Evolutionary conservation across 2,888 invertebrate species (phyloP).

Genomic region (Scrobipalpa atriplicella): DNA sequence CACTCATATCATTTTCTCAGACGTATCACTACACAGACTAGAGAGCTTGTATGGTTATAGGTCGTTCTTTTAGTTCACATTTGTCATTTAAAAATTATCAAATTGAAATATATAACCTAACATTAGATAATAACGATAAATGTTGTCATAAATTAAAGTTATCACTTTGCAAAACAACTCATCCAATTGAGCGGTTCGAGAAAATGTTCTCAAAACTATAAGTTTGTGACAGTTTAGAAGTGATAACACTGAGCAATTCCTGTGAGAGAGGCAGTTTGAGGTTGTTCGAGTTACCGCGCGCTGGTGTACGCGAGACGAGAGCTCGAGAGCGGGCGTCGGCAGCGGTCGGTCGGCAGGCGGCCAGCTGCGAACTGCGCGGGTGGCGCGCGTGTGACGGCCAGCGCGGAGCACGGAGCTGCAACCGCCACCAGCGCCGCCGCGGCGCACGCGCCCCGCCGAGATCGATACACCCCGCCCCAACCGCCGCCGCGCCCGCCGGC

Average conservation of each 20-base stretch:
- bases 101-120: slow-evolving; percentile 15
- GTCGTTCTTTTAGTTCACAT: background rate
- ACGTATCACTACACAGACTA: slow-evolving; percentile 53
- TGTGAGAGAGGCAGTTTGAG: slow-evolving; percentile 64
- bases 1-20: slow-evolving; percentile 44
- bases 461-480: slow-evolving; percentile 79
- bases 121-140: slow-evolving; percentile 14
- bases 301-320: slow-evolving; percentile 68
- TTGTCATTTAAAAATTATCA: background rate
- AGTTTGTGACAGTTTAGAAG: slow-evolving; percentile 53
- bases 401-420: slow-evolving; percentile 49
- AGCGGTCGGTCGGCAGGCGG: slow-evolving; percentile 66
- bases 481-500: slow-evolving; percentile 61
- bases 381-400: slow-evolving; percentile 71
- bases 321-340: slow-evolving; percentile 45
- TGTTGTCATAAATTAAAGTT: slow-evolving; percentile 46
- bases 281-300: slow-evolving; percentile 71
- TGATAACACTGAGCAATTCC: slow-evolving; percentile 70
- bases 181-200: slow-evolving; percentile 38
- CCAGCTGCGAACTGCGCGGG: slow-evolving; percentile 78
- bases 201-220: slow-evolving; percentile 37
- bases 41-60: slow-evolving; percentile 22
- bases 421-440: slow-evolving; percentile 56
- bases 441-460: slow-evolving; percentile 75
- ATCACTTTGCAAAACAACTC: slow-evolving; percentile 47